Conservation (phyloP, 2,113 vertebrate genomes). For the Podilymbus podiceps region DNA sequence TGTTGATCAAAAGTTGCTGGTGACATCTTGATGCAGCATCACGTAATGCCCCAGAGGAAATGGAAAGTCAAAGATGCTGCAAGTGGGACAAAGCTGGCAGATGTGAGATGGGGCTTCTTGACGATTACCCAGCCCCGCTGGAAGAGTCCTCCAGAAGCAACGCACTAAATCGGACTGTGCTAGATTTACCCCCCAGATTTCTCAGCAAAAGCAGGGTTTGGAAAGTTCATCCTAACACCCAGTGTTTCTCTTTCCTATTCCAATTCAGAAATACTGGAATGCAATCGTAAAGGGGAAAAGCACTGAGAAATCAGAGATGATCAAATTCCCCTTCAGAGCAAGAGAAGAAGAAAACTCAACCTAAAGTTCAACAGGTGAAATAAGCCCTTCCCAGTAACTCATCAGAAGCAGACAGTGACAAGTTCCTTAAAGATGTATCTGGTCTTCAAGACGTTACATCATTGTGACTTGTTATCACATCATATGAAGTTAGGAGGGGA, state of each 20-base stretch:
- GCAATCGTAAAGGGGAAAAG: background rate
- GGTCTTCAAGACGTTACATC: background rate
- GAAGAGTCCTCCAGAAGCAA: background rate
- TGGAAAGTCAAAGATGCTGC: accelerated
- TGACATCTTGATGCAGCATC: background rate
- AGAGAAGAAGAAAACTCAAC: background rate
- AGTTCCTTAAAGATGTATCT: background rate
- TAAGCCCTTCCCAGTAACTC: background rate
- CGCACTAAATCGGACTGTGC: no score
- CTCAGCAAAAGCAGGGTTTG: background rate
- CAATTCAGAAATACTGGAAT: background rate
- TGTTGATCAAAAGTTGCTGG: background rate
- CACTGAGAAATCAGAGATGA: background rate
- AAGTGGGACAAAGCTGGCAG: background rate
- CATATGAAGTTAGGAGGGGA: background rate
- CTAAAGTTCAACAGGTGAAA: background rate
- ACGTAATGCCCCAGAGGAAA: background rate
- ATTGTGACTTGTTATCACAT: background rate
- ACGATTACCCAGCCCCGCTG: background rate
- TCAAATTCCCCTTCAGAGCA: background rate
- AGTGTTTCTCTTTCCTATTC: background rate
- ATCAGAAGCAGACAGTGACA: background rate
- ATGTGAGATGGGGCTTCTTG: background rate
- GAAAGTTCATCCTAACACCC: background rate
- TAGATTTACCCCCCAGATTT: background rate